Percentiles rank a stretch among this genome's conserved stretches.
phyloP scores from a whole-genome alignment of 2,797 vertebrate genomes.

The Pangasius macronema region DNA sequence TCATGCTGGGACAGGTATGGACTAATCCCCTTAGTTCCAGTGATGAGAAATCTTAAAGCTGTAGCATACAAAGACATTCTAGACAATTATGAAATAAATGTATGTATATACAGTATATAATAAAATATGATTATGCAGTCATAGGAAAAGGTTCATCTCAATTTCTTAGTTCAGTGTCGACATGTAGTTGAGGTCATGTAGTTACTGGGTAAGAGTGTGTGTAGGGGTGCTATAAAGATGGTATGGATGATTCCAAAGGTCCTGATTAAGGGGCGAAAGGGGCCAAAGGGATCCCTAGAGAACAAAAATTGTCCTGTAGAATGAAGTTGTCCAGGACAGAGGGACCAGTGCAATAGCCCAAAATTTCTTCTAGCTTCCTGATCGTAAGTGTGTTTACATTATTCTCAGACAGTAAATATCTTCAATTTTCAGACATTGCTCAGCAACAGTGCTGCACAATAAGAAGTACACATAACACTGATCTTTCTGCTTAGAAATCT shows the following conservation, averaged over 20 bases:
- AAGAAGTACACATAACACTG: background rate
- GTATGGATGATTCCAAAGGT: background rate
- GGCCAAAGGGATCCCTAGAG: background rate
- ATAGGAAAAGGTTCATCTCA: background rate
- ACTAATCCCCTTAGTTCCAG: background rate
- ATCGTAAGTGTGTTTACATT: background rate
- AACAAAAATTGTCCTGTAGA: background rate
- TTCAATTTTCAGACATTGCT: too few species aligned
- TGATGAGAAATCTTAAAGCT: background rate
- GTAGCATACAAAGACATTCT: background rate
- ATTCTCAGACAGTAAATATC: background rate
- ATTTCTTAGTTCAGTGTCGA: background rate
- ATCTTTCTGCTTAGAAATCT: background rate
- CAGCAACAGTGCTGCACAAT: background rate
- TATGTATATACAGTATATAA: background rate
- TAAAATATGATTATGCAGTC: background rate
- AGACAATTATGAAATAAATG: background rate
- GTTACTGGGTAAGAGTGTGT: background rate
- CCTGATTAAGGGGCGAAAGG: background rate
- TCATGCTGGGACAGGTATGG: background rate
- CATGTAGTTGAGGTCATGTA: background rate
- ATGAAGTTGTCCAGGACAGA: too few species aligned
- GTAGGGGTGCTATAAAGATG: background rate
- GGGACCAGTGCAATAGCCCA: background rate
- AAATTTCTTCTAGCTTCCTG: background rate